Percentiles rank a stretch among this genome's conserved stretches.
phyloP scores from a whole-genome alignment of 1,140 invertebrate species.

The Zaprionus kolodkinae region DNA sequence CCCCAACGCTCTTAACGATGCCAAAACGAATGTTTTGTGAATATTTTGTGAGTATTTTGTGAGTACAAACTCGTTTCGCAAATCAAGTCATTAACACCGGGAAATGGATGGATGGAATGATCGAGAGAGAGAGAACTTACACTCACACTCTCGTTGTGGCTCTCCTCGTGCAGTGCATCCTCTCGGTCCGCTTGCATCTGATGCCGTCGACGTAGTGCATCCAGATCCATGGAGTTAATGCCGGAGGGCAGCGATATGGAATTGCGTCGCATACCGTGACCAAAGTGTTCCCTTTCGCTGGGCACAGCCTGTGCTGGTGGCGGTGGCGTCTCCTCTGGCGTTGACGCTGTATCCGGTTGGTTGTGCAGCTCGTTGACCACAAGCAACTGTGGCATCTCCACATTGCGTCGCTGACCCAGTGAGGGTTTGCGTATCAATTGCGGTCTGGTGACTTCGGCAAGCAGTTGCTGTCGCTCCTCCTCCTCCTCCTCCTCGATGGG shows the following conservation, averaged over 20 bases:
- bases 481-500: slow-evolving; percentile 4
- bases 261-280: slow-evolving; percentile 66
- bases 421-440: slow-evolving; percentile 40
- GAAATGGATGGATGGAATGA: background rate
- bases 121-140: background rate
- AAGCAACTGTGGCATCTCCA: slow-evolving; percentile 50
- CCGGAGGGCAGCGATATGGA: slow-evolving; percentile 80
- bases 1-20: slow-evolving; percentile 5
- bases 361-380: slow-evolving; percentile 49
- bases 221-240: slow-evolving; percentile 75
- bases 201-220: slow-evolving; percentile 68
- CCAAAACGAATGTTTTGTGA: slow-evolving; percentile 1
- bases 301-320: slow-evolving; percentile 8
- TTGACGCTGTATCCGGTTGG: background rate
- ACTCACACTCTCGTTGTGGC: slow-evolving; percentile 72
- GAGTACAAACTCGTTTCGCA: background rate
- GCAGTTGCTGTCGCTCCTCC: background rate
- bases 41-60: slow-evolving; percentile 1
- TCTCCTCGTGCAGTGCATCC: slow-evolving; percentile 73
- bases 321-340: slow-evolving; percentile 4
- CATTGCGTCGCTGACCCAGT: slow-evolving; percentile 52
- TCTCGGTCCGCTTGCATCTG: slow-evolving; percentile 70
- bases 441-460: background rate
- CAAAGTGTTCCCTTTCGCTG: slow-evolving; percentile 40
- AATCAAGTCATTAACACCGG: background rate